Evolutionary conservation across 2,113 vertebrate genomes (phyloP).

Genomic region (Mesocricetus auratus): DNA sequence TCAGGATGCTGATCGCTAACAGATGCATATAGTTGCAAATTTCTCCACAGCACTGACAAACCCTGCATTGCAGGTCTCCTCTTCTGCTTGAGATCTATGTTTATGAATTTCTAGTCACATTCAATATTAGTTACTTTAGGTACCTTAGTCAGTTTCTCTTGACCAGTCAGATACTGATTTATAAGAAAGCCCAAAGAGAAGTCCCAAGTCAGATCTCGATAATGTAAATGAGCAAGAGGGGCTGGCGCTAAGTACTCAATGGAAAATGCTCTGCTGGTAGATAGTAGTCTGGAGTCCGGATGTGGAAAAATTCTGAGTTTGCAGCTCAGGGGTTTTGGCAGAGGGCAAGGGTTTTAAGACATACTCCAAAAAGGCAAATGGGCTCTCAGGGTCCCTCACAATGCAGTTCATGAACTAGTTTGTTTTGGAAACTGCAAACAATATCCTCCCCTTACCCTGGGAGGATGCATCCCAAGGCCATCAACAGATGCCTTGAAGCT

Average conservation of each 20-base stretch:
- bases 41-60: conserved; percentile 80
- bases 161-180: conserved; percentile 12
- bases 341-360: background rate
- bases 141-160: conserved; percentile 18
- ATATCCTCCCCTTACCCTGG: no score
- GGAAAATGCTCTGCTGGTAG: background rate
- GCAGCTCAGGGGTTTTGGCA: background rate
- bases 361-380: background rate
- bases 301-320: background rate
- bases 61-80: conserved; percentile 57
- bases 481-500: background rate
- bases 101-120: conserved; percentile 17
- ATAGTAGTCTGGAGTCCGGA: background rate
- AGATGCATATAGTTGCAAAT: conserved; percentile 86
- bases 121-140: background rate
- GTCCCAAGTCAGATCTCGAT: background rate
- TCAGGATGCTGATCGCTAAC: conserved; percentile 87
- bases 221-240: background rate
- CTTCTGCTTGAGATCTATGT: background rate
- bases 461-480: no score
- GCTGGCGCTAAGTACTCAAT: background rate
- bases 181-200: background rate
- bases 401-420: background rate
- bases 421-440: background rate
- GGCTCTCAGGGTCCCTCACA: background rate